phyloP scores from a whole-genome alignment of 2,888 invertebrate species.

The Phlogophora meticulosa region DNA sequence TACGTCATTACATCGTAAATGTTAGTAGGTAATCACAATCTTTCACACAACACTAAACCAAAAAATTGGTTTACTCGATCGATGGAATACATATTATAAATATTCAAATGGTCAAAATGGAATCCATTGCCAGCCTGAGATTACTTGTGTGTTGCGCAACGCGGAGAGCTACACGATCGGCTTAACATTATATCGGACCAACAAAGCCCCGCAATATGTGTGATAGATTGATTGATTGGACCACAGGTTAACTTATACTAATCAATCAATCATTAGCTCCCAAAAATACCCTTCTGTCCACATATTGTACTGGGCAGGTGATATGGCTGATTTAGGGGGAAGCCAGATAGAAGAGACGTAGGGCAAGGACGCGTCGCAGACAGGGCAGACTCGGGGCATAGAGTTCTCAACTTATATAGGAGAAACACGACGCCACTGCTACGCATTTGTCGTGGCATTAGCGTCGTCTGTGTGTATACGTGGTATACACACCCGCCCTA shows the following conservation, averaged over 20 bases:
- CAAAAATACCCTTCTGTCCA: background rate
- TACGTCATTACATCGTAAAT: too few relatives aligned
- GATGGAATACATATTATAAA: background rate
- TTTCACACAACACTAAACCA: too few relatives aligned
- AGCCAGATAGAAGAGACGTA: too few relatives aligned
- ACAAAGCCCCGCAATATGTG: conserved; percentile 22
- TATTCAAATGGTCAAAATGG: background rate
- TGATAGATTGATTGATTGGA: conserved; percentile 30
- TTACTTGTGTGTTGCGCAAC: background rate
- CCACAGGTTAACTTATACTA: conserved; percentile 29
- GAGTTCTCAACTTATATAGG: too few relatives aligned
- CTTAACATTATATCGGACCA: conserved; percentile 5
- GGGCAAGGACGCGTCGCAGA: background rate
- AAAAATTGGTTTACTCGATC: too few relatives aligned
- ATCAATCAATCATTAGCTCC: conserved; percentile 21
- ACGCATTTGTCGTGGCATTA: too few relatives aligned
- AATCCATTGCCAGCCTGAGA: background rate
- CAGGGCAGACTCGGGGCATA: too few relatives aligned
- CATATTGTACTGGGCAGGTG: background rate
- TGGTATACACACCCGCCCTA: too few relatives aligned
- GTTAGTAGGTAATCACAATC: background rate
- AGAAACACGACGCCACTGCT: too few relatives aligned
- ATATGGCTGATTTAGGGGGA: background rate
- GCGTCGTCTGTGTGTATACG: too few relatives aligned
- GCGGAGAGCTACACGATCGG: background rate